Base-by-base conservation (phyloP, 35 echinoderm and acorn worm genomes). In the Antedon bifida region DNA sequence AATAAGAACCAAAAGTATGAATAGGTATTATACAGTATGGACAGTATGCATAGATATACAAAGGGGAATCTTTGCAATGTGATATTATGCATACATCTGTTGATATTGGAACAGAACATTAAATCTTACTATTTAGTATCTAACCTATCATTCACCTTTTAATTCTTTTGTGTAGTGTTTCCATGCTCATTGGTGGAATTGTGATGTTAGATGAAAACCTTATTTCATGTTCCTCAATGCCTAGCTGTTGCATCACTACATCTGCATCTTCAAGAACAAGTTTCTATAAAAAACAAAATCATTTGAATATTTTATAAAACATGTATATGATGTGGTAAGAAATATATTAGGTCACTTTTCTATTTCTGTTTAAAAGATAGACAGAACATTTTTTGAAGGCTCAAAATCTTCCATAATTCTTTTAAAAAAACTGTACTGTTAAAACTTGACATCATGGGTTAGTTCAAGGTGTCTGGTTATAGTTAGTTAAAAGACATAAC, bases 171-270 rank as follows among this genome's bases (percentile, higher is more conserved):
- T 92, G 88, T 33, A 99, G 80, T 45, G 55, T 87, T 46, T 99
- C 90, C 95, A 99, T 99, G 73, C 84, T 83, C 8, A 92, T 83
- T 10, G 73, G 82, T 5, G 95, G 76, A 11, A 92, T 88, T 36
- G 90, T 77, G 0, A 99, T 91, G 0, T 91, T 92, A 19, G 95
- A 99, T 33, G 95, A 93, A 76, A 99, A 99, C 42, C 95, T 83
- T 3, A 99, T 99, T 76, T 99, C 90, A 77, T 99, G 95, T 79
- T 97, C 94, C 21, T 82, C 83, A n/a, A 96, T 35, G 33, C 89
- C 93, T 21, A 96, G 84, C 75, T 96, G 89, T 73, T 96, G 86
- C 83, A 99, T 86, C 35, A 89, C 82, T 46, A 88, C 89, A 38
- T 82, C 82, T 21, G 95, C 87, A 31, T 99, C 95, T 29, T 92